phyloP scores from a whole-genome alignment of 2,797 vertebrate species.

The Pseudomugil gertrudae region DNA sequence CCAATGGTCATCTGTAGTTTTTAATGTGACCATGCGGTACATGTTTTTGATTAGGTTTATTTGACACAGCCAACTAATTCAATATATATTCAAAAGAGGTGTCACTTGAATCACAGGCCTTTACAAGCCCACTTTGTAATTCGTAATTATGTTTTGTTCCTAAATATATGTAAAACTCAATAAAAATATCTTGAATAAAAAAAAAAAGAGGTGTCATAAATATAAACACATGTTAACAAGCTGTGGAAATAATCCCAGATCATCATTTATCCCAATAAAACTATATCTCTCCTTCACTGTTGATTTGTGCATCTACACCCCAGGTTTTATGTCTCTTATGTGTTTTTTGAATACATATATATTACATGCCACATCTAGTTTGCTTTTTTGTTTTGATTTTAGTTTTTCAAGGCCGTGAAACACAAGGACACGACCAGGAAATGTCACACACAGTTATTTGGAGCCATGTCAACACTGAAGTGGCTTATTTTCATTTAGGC shows the following conservation, averaged over 20 bases:
- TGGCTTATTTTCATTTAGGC: not conserved
- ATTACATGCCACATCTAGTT: not conserved
- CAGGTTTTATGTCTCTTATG: too few relatives aligned
- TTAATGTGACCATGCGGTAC: constrained; percentile 8
- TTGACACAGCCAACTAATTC: not conserved
- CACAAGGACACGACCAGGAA: constrained; percentile 15
- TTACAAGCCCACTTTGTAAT: too few relatives aligned
- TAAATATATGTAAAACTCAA: too few relatives aligned
- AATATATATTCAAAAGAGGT: not conserved
- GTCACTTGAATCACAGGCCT: too few relatives aligned
- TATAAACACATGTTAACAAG: not conserved
- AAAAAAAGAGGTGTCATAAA: not conserved
- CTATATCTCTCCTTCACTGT: not conserved
- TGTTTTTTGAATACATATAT: not conserved
- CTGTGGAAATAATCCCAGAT: not conserved
- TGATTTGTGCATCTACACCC: not conserved
- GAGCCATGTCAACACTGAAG: constrained; percentile 7
- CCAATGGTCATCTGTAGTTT: constrained; percentile 71
- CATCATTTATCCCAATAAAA: not conserved
- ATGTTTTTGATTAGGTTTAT: constrained; percentile 15
- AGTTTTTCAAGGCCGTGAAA: constrained; percentile 30
- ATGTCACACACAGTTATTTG: constrained; percentile 26
- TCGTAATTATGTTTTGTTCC: too few relatives aligned
- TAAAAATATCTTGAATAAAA: too few relatives aligned
- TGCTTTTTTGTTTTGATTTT: constrained; percentile 40